Evolutionary conservation across 1,140 invertebrate genomes (phyloP), one percentile per base, ranked within the genome.

Genomic region (Pogonus chalceus): DNA sequence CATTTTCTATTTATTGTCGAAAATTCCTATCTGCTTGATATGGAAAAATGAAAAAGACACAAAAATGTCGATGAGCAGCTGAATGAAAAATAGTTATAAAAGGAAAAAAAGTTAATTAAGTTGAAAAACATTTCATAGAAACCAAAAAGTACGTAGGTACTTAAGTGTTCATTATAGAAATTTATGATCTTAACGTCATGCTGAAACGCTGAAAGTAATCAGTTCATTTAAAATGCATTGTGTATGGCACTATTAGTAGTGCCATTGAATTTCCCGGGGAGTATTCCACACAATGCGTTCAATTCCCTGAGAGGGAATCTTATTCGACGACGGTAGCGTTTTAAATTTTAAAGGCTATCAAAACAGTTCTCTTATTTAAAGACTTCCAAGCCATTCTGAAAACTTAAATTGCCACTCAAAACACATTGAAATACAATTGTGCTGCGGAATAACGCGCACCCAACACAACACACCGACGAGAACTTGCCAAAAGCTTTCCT

Each of bases 271-370:
- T 43, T 43, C 37, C 18, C 4, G 26, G 37, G 7, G 18, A 31
- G 26, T 31, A 31, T 31, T 31, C 26, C 26, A 12, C 37, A 43
- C 37, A 43, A 43, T 43, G 37, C 37, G 37, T 43, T 43, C 9
- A 43, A 43, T 43, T 43, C 18, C 9, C 18, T 18, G 9, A 12
- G 37, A 43, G 18, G 18, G 37, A 43, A 43, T 43, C 18, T 12
- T 43, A 43, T 43, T 43, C 18, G 7, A 43, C 18, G 26, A 31
- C 26, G 37, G 37, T 7, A 43, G 9, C 37, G 9, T 43, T 43
- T 43, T 9, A 43, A 43, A 43, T 43, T 43, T 43, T 43, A 43
- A 43, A 43, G 37, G 37, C 37, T 43, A 43, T 43, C 37, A 43
- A 43, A 43, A 9, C 37, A 43, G 18, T 43, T 43, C 37, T 43